A percentile compares a stretch with the other conserved stretches of the same genome.
These are phyloP conservation scores for Clarias fuscus DNA, from an alignment of 2,797 vertebrate species.

Conservation along the genomic window DNA sequence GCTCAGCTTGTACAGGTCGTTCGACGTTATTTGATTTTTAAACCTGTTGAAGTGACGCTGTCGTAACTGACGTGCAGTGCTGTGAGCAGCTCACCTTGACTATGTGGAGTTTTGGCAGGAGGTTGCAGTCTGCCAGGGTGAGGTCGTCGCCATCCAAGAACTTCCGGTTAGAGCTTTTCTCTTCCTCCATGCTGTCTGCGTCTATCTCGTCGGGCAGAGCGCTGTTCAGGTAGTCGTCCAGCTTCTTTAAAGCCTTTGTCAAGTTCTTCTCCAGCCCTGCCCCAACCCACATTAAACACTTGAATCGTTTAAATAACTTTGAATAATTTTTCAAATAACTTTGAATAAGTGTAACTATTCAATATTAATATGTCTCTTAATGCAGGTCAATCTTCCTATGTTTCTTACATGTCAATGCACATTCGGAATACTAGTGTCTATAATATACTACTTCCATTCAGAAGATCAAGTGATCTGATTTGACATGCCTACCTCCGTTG, in stretches of 20 bases:
- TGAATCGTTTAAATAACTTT: background rate
- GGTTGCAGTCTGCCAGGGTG: constrained; percentile 96
- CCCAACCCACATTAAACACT: constrained; percentile 18
- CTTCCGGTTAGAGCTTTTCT: constrained; percentile 81
- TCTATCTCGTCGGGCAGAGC: constrained; percentile 90
- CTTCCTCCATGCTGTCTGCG: constrained; percentile 79
- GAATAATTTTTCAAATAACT: background rate
- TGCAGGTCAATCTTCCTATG: background rate
- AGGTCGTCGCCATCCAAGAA: constrained; percentile 94
- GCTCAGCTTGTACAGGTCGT: background rate
- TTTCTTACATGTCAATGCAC: constrained; percentile 12
- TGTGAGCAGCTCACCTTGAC: constrained; percentile 83
- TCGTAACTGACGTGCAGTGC: background rate
- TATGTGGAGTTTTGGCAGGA: constrained; percentile 96
- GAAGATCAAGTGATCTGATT: constrained; percentile 49
- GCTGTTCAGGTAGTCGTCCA: constrained; percentile 88
- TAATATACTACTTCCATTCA: constrained; percentile 52
- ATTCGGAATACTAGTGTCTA: constrained; percentile 13
- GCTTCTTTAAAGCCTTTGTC: constrained; percentile 85
- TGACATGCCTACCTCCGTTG: constrained; percentile 84
- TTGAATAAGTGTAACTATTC: background rate
- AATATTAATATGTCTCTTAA: background rate
- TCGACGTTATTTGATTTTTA: background rate
- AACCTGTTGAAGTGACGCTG: background rate
- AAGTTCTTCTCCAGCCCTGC: constrained; percentile 86